Base-by-base conservation (phyloP, 2,888 invertebrate genomes). In the Epirrhoe tristata region DNA sequence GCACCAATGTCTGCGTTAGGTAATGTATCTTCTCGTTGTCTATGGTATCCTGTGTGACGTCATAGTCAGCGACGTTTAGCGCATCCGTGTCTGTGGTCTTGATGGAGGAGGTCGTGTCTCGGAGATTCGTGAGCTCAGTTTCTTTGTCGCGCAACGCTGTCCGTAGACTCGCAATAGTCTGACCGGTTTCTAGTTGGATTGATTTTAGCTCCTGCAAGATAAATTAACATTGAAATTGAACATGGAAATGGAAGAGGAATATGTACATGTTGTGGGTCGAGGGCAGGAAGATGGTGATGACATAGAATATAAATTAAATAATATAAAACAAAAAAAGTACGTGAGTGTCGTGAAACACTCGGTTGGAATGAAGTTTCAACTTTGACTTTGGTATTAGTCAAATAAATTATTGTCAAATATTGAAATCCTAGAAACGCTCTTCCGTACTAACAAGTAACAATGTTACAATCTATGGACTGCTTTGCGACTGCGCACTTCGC, bases 1-100 rank as follows among this genome's bases (percentile, higher is more conserved):
- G 95, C 63, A 98, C 97, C 43, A 98, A 91, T 53, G 96, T 97
- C 81, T 98, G 96, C 0, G 98, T 98, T 14, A 98, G 90, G 1
- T 94, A 90, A 55, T 94, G 93, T 8, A 96, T 87, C 75, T 91
- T 90, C 16, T 91, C 88, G 16, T 79, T 83, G 46, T 90, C 89
- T 74, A 88, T 82, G 70, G 76, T 74, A 16, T 83, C 83, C 39
- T 84, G 83, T 31, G 75, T 81, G 67, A 82, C 80, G 72, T 85
- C 90, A 75, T 90, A 92, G 63, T 93, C 93, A 0, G 88, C 93
- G 0, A 93, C 93, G 69, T 93, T 93, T 0, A 93, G 74, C 0
- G 92, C 86, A 63, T 90, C 89, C 0, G 86, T 82, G 71, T 89
- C 86, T 1, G 81, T 63, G 12, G 79, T 81, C 0, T 73, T 81